Evolutionary conservation across 2,797 vertebrate genomes (phyloP), one percentile per base, ranked within the genome.

Genomic region (Bryconaethiops microstoma): DNA sequence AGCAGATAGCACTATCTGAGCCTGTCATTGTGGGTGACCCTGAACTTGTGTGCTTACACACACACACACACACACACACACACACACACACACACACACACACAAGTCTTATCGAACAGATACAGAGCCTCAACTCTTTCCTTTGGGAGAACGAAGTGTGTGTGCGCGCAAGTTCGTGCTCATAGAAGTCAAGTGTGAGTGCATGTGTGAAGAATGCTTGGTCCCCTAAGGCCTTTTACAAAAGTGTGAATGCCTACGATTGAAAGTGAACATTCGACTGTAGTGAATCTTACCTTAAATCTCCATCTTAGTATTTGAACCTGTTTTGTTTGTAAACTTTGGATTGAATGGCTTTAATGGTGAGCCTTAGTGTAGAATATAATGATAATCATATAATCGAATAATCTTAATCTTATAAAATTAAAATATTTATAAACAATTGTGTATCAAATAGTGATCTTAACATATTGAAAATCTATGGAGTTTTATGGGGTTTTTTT

Each of bases 1-100:
- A 92, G 91, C 91, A 94, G 93, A 94, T 94, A 94, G 91, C 81
- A 79, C 91, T 94, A 94, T 94, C 93, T 88, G 89, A 81, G 92
- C 88, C 82, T 84, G 91, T 89, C 91, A 90, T 92, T 91, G 92
- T 89, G 88, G 82, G 89, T 94, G 92, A 94, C 92, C 94, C 92
- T 90, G 90, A 90, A 88, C 72, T 77, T 78, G 82, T 69, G 79
- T 80, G 63, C 82, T 77, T 80, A 84, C 75, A 55, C 75, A 79
- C 76, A 10, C 45, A 48, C 77, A 1, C 60, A 7, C 59, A 54
- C 57, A 40, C 48, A 42, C 82, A 50, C 67, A 68, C 81, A 10
- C 68, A 55, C 77, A 63, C 48, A 45, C 59, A 54, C 57, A 40
- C 48, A 42, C 82, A 50, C 67, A 68, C 81, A 10, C 68, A 55